Conservation (phyloP, 2,888 invertebrate species). For the Erpobdella octoculata region DNA sequence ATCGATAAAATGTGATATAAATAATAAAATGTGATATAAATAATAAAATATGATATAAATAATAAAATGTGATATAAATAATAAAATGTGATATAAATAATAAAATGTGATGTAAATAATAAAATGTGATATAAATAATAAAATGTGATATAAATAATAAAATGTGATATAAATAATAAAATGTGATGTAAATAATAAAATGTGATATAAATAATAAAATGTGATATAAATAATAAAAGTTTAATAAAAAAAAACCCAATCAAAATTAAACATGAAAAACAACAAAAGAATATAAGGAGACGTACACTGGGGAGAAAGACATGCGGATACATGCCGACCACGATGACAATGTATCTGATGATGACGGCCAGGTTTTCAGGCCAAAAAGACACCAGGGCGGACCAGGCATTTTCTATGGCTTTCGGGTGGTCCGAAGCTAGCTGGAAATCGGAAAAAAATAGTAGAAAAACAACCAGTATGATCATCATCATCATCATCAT, state of each 20-base stretch:
- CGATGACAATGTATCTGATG: constrained; percentile 85
- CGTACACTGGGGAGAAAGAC: constrained; percentile 79
- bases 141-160: neutral
- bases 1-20: too few relatives aligned
- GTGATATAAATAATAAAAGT: neutral
- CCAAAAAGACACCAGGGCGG: constrained; percentile 84
- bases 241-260: neutral
- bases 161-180: too few relatives aligned
- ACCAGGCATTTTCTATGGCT: constrained; percentile 92
- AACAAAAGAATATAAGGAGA: constrained; percentile 1
- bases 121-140: too few relatives aligned
- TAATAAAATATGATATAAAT: too few relatives aligned
- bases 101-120: too few relatives aligned
- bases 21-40: neutral
- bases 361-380: constrained; percentile 94
- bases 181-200: too few relatives aligned
- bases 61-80: neutral
- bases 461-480: too few relatives aligned
- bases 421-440: constrained; percentile 90
- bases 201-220: too few relatives aligned
- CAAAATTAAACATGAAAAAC: neutral
- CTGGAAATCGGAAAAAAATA: constrained; percentile 54
- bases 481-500: too few relatives aligned
- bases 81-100: too few relatives aligned
- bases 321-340: constrained; percentile 92